A percentile compares a stretch with the other conserved stretches of the same genome.
phyloP scores from a whole-genome alignment of 2,797 vertebrate genomes.

The Megaceryle alcyon region DNA sequence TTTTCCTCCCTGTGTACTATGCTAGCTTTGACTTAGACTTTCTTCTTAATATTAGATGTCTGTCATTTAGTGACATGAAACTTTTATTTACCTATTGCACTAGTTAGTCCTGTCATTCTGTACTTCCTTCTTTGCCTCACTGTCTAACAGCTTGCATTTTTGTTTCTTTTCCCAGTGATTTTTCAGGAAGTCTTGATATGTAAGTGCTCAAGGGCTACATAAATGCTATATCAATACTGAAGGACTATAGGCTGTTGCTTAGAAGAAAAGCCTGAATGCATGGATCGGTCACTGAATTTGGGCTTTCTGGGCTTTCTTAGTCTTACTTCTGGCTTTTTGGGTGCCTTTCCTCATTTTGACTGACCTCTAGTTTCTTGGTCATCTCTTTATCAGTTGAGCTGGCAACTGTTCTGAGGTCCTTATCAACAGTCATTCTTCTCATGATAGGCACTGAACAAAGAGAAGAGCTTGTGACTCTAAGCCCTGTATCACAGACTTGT shows the following conservation, averaged over 20 bases:
- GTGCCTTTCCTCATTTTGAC: background rate
- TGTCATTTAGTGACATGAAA: background rate
- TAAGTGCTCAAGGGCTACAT: background rate
- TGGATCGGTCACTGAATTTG: background rate
- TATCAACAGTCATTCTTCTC: background rate
- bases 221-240: background rate
- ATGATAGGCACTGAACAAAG: background rate
- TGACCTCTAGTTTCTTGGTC: background rate
- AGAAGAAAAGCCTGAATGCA: background rate
- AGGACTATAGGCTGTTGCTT: background rate
- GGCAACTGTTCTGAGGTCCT: background rate
- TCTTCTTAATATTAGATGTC: background rate
- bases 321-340: background rate
- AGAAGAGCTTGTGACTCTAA: background rate
- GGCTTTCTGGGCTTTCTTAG: background rate
- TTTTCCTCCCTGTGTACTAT: background rate
- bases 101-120: background rate
- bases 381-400: background rate
- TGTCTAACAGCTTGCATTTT: background rate
- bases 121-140: background rate
- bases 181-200: background rate
- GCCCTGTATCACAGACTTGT: background rate
- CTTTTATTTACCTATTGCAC: background rate
- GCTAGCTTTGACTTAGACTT: background rate
- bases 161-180: background rate